Evolutionary conservation across 1,140 invertebrate species (phyloP).

Genomic region (Ceratina australensis): DNA sequence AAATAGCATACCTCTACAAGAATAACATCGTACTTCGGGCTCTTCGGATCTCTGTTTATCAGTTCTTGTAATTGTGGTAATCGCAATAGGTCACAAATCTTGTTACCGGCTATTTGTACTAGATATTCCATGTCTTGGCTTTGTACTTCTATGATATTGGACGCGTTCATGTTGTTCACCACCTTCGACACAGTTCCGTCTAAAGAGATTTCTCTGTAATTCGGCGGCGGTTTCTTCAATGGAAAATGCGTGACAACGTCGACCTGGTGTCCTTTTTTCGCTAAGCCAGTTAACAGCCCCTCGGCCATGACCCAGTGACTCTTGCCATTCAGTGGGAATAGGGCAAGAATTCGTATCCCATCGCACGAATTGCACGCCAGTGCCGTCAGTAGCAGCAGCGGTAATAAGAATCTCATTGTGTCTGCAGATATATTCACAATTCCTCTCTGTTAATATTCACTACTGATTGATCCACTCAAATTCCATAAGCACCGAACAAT

Average conservation of each 20-base stretch:
- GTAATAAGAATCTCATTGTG: conserved; percentile 5
- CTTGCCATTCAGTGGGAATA: conserved; percentile 72
- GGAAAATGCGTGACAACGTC: conserved; percentile 76
- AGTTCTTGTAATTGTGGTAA: conserved; percentile 22
- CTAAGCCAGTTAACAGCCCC: conserved; percentile 70
- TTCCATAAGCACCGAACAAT: too few relatives aligned
- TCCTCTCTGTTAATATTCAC: not conserved
- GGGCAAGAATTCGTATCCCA: conserved; percentile 64
- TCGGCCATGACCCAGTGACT: conserved; percentile 76
- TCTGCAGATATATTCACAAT: not conserved
- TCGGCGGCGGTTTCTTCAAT: conserved; percentile 63
- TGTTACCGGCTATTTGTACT: not conserved
- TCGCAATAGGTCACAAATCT: conserved; percentile 31
- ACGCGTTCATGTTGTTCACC: conserved; percentile 23
- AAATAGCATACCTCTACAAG: conserved; percentile 55
- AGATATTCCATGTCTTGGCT: rapidly evolving
- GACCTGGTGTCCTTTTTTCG: conserved; percentile 75
- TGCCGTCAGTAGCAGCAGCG: not conserved
- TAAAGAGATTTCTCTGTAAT: conserved; percentile 72
- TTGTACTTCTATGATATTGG: not conserved
- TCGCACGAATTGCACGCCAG: not conserved
- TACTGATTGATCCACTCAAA: too few relatives aligned
- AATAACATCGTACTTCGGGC: conserved; percentile 58
- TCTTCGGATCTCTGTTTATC: conserved; percentile 33
- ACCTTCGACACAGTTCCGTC: conserved; percentile 28